A percentile compares a stretch with the other conserved stretches of the same genome.
phyloP scores from a whole-genome alignment of 2,888 invertebrate species.

The Tortrix viridana region DNA sequence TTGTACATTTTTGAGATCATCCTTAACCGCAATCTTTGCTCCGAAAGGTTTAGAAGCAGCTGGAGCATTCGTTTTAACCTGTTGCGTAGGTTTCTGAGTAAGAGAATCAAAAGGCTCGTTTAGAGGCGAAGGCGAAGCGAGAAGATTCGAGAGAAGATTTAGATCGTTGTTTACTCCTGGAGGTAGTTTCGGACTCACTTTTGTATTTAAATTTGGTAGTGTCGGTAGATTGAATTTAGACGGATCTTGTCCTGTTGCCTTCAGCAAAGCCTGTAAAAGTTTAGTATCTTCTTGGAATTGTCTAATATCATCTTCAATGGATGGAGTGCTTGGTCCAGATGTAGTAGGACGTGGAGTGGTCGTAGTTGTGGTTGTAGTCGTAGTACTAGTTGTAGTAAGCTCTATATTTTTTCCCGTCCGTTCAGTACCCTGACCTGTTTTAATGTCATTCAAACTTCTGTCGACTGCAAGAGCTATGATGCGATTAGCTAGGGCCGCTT shows the following conservation, averaged over 20 bases:
- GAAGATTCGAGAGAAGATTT: slow-evolving; percentile 66
- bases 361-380: slow-evolving; percentile 58
- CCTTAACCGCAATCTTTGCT: slow-evolving; percentile 71
- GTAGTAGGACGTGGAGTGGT: slow-evolving; percentile 63
- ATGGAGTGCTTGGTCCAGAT: slow-evolving; percentile 58
- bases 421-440: slow-evolving; percentile 57
- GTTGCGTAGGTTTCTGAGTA: slow-evolving; percentile 58
- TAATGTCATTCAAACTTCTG: slow-evolving; percentile 75
- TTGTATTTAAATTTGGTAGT: slow-evolving; percentile 59
- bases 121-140: slow-evolving; percentile 68
- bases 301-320: slow-evolving; percentile 76
- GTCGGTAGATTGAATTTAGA: slow-evolving; percentile 76
- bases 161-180: slow-evolving; percentile 58
- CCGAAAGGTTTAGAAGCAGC: slow-evolving; percentile 64
- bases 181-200: slow-evolving; percentile 63
- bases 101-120: slow-evolving; percentile 68
- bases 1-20: slow-evolving; percentile 67
- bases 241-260: slow-evolving; percentile 78
- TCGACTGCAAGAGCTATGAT: slow-evolving; percentile 83
- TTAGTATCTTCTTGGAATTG: slow-evolving; percentile 80
- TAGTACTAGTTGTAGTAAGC: slow-evolving; percentile 53
- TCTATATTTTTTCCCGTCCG: slow-evolving; percentile 62
- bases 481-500: slow-evolving; percentile 78
- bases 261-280: slow-evolving; percentile 73
- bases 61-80: slow-evolving; percentile 50